phyloP scores from a whole-genome alignment of 2,888 invertebrate species.

The Macroteleia sp. region DNA sequence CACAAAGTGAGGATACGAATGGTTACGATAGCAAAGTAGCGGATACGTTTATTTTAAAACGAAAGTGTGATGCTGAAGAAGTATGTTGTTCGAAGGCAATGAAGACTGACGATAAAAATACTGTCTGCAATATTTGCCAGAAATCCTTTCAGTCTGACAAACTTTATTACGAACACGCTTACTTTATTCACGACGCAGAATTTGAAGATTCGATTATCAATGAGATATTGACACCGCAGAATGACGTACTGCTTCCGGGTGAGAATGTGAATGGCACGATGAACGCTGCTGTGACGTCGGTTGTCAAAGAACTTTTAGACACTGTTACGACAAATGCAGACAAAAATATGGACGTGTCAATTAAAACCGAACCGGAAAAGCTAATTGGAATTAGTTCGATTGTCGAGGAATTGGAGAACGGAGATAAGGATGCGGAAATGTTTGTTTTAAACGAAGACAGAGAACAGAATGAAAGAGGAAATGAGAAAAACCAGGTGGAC shows the following conservation, averaged over 20 bases:
- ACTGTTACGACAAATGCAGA: not conserved
- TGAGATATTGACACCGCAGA: conserved; percentile 24
- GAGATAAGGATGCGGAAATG: not conserved
- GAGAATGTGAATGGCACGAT: not conserved
- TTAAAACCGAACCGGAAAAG: conserved; percentile 11
- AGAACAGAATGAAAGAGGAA: too few relatives aligned
- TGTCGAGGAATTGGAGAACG: conserved; percentile 6
- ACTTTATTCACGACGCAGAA: conserved; percentile 41
- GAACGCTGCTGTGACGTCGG: not conserved
- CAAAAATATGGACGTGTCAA: not conserved
- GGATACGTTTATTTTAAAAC: too few relatives aligned
- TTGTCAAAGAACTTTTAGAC: conserved; percentile 29
- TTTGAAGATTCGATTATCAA: conserved; percentile 21
- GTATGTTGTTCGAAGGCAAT: not conserved
- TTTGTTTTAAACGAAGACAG: too few relatives aligned
- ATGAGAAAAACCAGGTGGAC: too few relatives aligned
- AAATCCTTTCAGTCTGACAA: conserved; percentile 22
- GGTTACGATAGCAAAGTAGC: too few relatives aligned
- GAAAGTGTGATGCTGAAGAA: too few relatives aligned
- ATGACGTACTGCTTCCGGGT: conserved; percentile 22
- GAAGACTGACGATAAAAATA: not conserved
- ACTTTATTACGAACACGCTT: conserved; percentile 40
- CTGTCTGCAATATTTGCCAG: conserved; percentile 3
- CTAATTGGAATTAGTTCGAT: conserved; percentile 39
- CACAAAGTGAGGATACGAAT: too few relatives aligned